These are phyloP conservation scores for Apogon talboti DNA, from an alignment of 2,797 vertebrate species.

Conservation along the genomic window DNA sequence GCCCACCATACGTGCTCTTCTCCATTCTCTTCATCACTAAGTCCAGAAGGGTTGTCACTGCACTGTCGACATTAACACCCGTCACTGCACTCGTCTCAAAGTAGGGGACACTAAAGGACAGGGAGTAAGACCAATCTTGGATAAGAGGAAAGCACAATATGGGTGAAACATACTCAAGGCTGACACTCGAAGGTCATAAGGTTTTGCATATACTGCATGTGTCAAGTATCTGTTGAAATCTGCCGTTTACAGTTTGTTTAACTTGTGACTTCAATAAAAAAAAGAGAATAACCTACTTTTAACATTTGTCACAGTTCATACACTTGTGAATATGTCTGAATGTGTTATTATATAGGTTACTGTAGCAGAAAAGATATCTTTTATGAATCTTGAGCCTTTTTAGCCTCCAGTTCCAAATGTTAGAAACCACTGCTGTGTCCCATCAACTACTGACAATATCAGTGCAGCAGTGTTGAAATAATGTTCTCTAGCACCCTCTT, in stretches of 20 bases:
- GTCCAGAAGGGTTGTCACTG: constrained; percentile 89
- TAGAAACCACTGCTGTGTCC: no score
- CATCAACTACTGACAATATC: neutral
- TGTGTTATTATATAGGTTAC: no score
- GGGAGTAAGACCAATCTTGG: neutral
- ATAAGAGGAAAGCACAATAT: neutral
- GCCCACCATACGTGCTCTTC: constrained; percentile 84
- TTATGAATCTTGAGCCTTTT: no score
- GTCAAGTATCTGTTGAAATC: neutral
- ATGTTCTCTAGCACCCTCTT: constrained; percentile 35
- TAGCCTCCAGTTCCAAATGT: no score
- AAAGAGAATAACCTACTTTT: neutral
- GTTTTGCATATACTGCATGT: neutral
- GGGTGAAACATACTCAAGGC: neutral
- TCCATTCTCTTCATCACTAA: constrained; percentile 98
- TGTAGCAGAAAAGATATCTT: no score
- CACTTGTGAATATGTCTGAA: no score
- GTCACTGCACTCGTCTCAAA: constrained; percentile 93
- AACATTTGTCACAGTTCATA: neutral
- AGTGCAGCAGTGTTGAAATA: neutral
- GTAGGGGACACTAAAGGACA: constrained; percentile 88
- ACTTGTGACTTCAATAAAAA: neutral
- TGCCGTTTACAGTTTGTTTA: neutral
- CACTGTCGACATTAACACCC: constrained; percentile 88
- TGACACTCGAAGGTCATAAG: neutral